Evolutionary conservation across 2,113 vertebrate genomes (phyloP).

Genomic region (Etheostoma spectabile): DNA sequence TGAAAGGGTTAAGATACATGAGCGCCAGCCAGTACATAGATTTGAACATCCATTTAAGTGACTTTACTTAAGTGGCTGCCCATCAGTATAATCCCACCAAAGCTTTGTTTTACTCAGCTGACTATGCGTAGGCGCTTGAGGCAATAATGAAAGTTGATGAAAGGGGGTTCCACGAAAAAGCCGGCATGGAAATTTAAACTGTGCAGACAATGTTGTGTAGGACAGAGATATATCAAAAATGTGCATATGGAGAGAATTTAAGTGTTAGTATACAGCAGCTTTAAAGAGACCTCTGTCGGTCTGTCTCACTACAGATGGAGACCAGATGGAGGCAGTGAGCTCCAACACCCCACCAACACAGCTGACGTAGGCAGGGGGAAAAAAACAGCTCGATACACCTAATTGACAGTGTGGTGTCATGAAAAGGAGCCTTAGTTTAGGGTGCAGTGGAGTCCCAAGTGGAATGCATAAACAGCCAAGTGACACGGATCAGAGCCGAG

Average conservation of each 20-base stretch:
- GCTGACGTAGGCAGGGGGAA: conserved; percentile 26
- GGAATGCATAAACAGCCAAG: conserved; percentile 57
- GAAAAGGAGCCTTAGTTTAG: conserved; percentile 44
- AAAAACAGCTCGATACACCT: conserved; percentile 50
- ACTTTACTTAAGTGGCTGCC: conserved; percentile 25
- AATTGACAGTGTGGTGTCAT: conserved; percentile 68
- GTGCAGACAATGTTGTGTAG: background rate
- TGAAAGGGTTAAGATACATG: conserved; percentile 25
- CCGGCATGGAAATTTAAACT: background rate
- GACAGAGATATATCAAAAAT: conserved; percentile 16
- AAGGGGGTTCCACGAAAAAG: background rate
- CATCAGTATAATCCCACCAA: conserved; percentile 30
- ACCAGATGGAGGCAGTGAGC: conserved; percentile 66
- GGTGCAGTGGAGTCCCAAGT: conserved; percentile 49
- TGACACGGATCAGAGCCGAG: conserved; percentile 56
- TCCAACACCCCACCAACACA: conserved; percentile 37
- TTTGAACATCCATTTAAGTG: conserved; percentile 41
- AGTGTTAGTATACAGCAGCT: conserved; percentile 35
- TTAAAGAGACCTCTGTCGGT: conserved; percentile 13
- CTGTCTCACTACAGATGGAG: conserved; percentile 60
- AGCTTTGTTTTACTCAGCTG: conserved; percentile 26
- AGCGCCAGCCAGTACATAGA: conserved; percentile 7
- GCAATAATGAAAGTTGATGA: background rate
- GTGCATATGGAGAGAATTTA: conserved; percentile 37
- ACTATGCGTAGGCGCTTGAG: background rate